A percentile compares a stretch with the other conserved stretches of the same genome.
These are phyloP conservation scores for Cataglyphis altisquamis DNA, from an alignment of 2,888 invertebrate species.

Conservation along the genomic window DNA sequence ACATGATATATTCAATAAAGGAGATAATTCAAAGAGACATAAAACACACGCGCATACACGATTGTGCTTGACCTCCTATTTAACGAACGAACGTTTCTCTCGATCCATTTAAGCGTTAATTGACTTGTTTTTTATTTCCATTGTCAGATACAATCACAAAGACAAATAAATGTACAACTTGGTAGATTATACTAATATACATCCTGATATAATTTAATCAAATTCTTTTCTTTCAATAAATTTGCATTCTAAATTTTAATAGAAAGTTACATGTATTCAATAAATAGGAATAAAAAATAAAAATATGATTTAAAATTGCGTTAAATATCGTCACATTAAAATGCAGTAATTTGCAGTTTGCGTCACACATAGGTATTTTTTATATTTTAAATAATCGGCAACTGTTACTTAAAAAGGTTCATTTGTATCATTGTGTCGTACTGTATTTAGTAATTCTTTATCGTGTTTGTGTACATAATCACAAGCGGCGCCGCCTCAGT, in stretches of 20 bases:
- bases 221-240: background rate
- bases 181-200: background rate
- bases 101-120: background rate
- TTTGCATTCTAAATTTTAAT: background rate
- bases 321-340: background rate
- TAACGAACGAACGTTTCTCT: background rate
- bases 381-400: background rate
- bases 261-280: background rate
- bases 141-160: background rate
- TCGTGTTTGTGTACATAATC: constrained; percentile 31
- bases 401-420: background rate
- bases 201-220: background rate
- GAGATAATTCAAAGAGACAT: constrained; percentile 32
- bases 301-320: background rate
- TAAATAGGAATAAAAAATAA: background rate
- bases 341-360: background rate
- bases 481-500: constrained; percentile 25
- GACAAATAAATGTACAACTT: background rate
- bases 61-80: constrained; percentile 1
- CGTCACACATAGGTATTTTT: constrained; percentile 4
- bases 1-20: constrained; percentile 3
- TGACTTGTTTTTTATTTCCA: background rate
- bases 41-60: background rate
- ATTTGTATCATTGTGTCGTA: background rate
- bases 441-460: constrained; percentile 42